Evolutionary conservation across 2,113 vertebrate genomes (phyloP), one percentile per base, ranked within the genome.

Genomic region (Pongo pygmaeus): DNA sequence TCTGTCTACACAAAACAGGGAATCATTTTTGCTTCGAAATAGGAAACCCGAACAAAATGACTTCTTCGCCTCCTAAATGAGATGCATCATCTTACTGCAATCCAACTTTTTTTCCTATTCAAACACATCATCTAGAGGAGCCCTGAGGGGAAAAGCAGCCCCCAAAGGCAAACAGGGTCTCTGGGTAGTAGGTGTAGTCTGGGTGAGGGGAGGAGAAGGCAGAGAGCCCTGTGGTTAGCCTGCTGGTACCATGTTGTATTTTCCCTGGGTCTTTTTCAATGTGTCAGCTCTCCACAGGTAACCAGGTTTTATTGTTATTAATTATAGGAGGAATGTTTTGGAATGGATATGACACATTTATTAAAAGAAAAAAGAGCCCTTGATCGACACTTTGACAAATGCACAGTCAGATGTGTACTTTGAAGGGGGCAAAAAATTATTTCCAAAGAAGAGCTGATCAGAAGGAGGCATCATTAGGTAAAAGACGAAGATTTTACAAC

Each of bases 251-350:
- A 1, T 50, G 30, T 84, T 52, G 40, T 52, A 69, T 57, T 50
- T 55, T 81, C 64, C 14, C 84, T 52, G 77, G 61, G 80, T 90
- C 80, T 85, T 97, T 86, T 77, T 95, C 93, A 96, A 22, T 61
- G 52, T 96, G 92, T 98, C 59, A 13, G 32, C 30, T 94, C 96
- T 96, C 97, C 77, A 72, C 87, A 83, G 95, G 95, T 67, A 97
- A 70, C 69, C 38, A 69, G 64, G 38, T 85, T 91, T 77, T 91
- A 92, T 83, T 96, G 84, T 67, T 92, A 96, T 94, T 88, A 97
- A 97, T 96, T 92, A 91, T 77, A 59, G 80, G 96, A 89, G 43
- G 18, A 87, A 52, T 30, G 25, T 70, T 96, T 72, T 92, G 61
- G 92, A 92, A 95, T 74, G 64, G 75, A 89, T 38, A 16, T 27